Percentiles rank a stretch among this genome's conserved stretches.
Evolutionary conservation across 2,797 vertebrate species (phyloP).

Genomic region (Chiroxiphia lanceolata): DNA sequence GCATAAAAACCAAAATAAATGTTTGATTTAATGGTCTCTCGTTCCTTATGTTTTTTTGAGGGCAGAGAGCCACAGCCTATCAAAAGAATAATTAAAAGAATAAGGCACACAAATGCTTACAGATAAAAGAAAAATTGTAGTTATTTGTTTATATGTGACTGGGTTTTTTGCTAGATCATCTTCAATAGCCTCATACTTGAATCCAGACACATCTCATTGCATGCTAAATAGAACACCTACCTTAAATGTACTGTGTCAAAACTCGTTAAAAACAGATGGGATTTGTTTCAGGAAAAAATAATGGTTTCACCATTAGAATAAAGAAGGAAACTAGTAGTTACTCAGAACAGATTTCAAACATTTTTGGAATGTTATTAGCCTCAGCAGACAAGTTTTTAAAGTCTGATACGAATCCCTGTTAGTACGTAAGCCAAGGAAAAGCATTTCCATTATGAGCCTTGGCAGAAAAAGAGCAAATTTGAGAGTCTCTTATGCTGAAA

Average conservation of each 20-base stretch:
- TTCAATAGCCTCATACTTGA: background rate
- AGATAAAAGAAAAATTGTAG: background rate
- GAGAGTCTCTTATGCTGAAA: background rate
- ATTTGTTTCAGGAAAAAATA: slow-evolving; percentile 17
- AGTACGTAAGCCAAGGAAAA: background rate
- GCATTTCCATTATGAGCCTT: background rate
- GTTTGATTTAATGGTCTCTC: background rate
- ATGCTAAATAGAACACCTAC: slow-evolving; percentile 24
- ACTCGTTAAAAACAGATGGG: slow-evolving; percentile 33
- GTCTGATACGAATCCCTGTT: background rate
- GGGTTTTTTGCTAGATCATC: background rate
- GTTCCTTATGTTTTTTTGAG: background rate
- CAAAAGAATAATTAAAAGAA: background rate
- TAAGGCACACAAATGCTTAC: background rate
- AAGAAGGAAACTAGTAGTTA: background rate
- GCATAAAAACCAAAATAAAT: background rate
- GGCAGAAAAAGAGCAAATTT: background rate
- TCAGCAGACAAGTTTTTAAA: slow-evolving; percentile 20
- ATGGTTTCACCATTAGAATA: background rate
- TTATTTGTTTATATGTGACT: background rate
- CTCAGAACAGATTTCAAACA: slow-evolving; percentile 35
- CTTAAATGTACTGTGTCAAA: background rate
- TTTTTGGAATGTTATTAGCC: slow-evolving; percentile 23
- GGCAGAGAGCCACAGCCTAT: background rate
- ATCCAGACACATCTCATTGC: slow-evolving; percentile 1